Evolutionary conservation across 2,888 invertebrate species (phyloP), one percentile per base, ranked within the genome.

Genomic region (Cancer borealis): DNA sequence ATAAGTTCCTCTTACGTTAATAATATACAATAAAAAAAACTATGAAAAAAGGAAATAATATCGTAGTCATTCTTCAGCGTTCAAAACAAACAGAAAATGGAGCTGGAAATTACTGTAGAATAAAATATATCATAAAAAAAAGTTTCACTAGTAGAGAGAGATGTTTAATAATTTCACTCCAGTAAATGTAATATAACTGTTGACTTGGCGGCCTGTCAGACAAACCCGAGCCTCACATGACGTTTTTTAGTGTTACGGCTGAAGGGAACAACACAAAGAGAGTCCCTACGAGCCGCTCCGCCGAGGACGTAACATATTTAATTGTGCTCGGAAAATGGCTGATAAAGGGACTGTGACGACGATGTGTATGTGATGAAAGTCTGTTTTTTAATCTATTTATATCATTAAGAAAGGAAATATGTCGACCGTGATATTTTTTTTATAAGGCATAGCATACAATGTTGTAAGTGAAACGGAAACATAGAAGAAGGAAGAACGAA

Each of bases 311-410:
- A 84, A 84, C 39, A 84, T 84, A 84, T 84, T 39, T 84, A 84
- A 84, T 84, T 84, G 84, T 84, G 39, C 84, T 84, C 84, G 84
- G 84, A 84, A 84, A 84, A 84, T 84, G 84, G 84, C 84, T 39
- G 30, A 30, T 84, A 84, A 84, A 39, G 30, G 30, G n/a, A 39
- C 84, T 30, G 84, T 84, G 84, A 84, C 30, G 84, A 39, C 84
- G 39, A 30, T 8, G 8, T 84, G 84, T 84, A 39, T 84, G 84
- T 39, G 39, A 84, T 30, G 17, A 84, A 12, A 39, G 17, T 2
- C 84, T 5, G 14, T 14, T 84, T 66, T 21, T 84, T 30, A 84
- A 14, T 84, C 14, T 39, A 84, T 84, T 39, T 84, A 14, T 30
- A 10, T 84, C 84, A 39, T 84, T 39, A 84, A 39, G 39, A 84